Conservation (phyloP, 2,888 invertebrate genomes). For the Cyclophora albipunctata region DNA sequence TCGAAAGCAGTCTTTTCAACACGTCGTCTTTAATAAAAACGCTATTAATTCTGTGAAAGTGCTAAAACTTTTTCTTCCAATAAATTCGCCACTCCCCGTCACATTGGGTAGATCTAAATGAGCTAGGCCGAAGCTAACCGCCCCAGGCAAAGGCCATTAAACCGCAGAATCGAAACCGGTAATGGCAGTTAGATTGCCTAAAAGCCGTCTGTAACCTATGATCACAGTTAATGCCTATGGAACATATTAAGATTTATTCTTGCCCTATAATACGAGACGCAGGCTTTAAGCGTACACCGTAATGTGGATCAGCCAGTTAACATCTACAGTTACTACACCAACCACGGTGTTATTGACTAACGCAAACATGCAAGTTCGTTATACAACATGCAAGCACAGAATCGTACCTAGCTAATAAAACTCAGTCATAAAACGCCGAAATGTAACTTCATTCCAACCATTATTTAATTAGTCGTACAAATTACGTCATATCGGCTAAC, state of each 20-base stretch:
- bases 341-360: no score
- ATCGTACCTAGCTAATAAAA: no score
- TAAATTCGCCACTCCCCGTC: slow-evolving; percentile 13
- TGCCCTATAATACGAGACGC: background rate
- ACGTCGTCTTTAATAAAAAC: no score
- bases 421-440: no score
- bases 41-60: no score
- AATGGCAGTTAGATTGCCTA: slow-evolving; percentile 12
- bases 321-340: slow-evolving; percentile 3
- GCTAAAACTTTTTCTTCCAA: background rate
- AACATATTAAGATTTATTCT: background rate
- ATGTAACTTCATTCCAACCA: no score
- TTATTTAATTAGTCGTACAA: no score
- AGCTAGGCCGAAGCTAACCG: slow-evolving; percentile 47
- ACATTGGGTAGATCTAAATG: slow-evolving; percentile 34
- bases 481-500: slow-evolving; percentile 6
- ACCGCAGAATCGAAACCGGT: slow-evolving; percentile 16
- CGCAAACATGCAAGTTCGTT: no score
- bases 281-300: no score
- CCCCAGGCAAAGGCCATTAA: slow-evolving; percentile 40
- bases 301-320: no score
- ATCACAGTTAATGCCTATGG: background rate
- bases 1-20: no score
- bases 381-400: no score
- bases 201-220: slow-evolving; percentile 1